Base-by-base conservation (phyloP, 2,888 invertebrate genomes). In the Lasioglossum figueresi region DNA sequence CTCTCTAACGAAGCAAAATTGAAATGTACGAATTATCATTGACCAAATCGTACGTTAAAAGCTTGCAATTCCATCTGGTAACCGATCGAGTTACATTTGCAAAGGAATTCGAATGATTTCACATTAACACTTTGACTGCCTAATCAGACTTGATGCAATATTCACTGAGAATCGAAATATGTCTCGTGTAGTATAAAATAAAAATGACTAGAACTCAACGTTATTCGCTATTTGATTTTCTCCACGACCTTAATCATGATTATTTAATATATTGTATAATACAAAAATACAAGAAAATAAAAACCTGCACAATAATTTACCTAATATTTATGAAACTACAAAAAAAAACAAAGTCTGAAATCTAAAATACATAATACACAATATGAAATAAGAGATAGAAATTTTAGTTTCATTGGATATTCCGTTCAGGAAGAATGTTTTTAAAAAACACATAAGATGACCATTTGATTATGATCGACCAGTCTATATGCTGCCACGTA, bases 21-120 rank as follows among this genome's bases (percentile, higher is more conserved):
- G 43, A 70, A 45, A 5, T 43, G 56, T 31, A 70, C 59, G 71
- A 59, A 72, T 72, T 52, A 59, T 71, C 71, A 34, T 34, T 34
- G 71, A 77, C 45, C 10, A 56, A 70, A 37, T 71, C 77, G 70
- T 48, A 80, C 59, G 59, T 77, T 78, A 59, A 77, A 77, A 81
- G 78, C 80, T 27, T 12, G 45, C 59, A 23, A 37, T 37, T 56
- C 14, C 56, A 27, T 74, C 37, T 4, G 10, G 12, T 68, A 68
- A 31, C 6, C 0, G 31, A 63, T 63, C 31, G 16, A 63, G 63
- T 63, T 63, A 31, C 63, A 31, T 16, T 14, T 19, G 19, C 6
- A 63, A 63, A 63, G 16, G 63, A 31, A 63, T 63, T 63, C 31
- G 34, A 37, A 23, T 37, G 23, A 68, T 34, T 68, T 23, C 37